Percentiles rank a stretch among this genome's conserved stretches.
Evolutionary conservation across 2,797 vertebrate species (phyloP).

Genomic region (Pogonophryne albipinna): DNA sequence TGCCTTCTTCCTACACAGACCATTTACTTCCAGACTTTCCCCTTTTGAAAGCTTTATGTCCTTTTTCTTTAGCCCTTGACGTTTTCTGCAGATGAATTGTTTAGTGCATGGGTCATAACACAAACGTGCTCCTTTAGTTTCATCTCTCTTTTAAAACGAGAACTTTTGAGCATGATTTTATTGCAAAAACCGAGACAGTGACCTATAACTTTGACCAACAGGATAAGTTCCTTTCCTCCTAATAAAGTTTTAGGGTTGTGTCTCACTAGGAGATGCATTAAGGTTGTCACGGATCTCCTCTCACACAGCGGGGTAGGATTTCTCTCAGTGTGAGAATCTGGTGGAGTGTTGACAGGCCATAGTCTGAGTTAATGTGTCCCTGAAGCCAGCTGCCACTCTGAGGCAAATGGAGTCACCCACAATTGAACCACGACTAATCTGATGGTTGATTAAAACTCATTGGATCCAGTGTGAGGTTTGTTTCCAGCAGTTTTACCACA

Average conservation of each 20-base stretch:
- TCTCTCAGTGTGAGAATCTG: conserved; percentile 72
- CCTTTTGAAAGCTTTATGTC: conserved; percentile 24
- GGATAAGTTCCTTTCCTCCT: conserved; percentile 4
- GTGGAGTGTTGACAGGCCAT: conserved; percentile 74
- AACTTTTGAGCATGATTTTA: not conserved
- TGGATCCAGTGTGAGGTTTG: conserved; percentile 44
- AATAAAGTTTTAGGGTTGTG: conserved; percentile 16
- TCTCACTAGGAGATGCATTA: conserved; percentile 30
- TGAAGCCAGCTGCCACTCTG: conserved; percentile 80
- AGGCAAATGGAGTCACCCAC: conserved; percentile 75
- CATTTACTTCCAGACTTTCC: conserved; percentile 40
- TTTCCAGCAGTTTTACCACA: conserved; percentile 22
- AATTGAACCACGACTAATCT: conserved; percentile 78
- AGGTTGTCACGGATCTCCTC: conserved; percentile 36
- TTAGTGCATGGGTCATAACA: conserved; percentile 31
- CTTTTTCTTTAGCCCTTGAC: conserved; percentile 41
- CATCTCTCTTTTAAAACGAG: conserved; percentile 2
- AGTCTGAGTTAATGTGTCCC: conserved; percentile 79
- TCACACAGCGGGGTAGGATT: conserved; percentile 62
- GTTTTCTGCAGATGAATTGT: conserved; percentile 28
- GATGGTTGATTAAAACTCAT: conserved; percentile 73
- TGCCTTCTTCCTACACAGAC: conserved; percentile 38
- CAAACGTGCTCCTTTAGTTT: conserved; percentile 7
- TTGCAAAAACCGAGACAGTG: not conserved
- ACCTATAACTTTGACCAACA: conserved; percentile 1